Evolutionary conservation across 1,140 invertebrate genomes (phyloP), one percentile per base, ranked within the genome.

Genomic region (Euschistus heros): DNA sequence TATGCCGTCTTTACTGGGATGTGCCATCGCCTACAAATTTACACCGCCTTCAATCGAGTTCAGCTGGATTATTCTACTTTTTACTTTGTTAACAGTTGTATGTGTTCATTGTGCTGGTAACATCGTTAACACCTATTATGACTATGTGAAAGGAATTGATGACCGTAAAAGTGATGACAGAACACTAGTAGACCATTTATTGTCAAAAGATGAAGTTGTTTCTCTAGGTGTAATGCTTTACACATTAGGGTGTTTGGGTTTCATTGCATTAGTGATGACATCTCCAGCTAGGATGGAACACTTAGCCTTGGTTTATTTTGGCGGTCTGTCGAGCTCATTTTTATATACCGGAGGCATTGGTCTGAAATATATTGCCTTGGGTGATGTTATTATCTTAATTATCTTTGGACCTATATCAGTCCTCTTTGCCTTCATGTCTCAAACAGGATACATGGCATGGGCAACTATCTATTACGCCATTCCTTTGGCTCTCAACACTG

Each of bases 101-200:
- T 92, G 88, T 17, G 93, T 97, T 2, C 94, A 97, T 75, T 92
- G 91, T 59, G 94, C 94, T 63, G 94, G 93, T 44, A 97, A 97
- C 77, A 85, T 97, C n/a, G 93, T 97, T 0, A 97, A 97, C 74
- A 97, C 93, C 0, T 97, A 96, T 75, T 96, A 87, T 74, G 93
- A 97, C 77, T 97, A 91, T 74, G 82, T 91, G 8, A 91, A 92
- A 78, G 94, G 93, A 33, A 92, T 97, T 50, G 94, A 96, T 73
- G 90, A 87, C 73, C 83, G 90, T 62, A 92, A 91, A 76, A 91
- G 89, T 71, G 92, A 96, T 72, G 93, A 97, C 74, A 82, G 92
- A 72, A 96, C 91, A 68, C 76, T 97, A 61, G 93, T 97, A 13
- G 93, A 97, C 79, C 86, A 91, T 69, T 84, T 95, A 69, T 79